Percentiles rank a stretch among this genome's conserved stretches.
phyloP scores from a whole-genome alignment of 2,797 vertebrate species.

The Sebastes vulpes region DNA sequence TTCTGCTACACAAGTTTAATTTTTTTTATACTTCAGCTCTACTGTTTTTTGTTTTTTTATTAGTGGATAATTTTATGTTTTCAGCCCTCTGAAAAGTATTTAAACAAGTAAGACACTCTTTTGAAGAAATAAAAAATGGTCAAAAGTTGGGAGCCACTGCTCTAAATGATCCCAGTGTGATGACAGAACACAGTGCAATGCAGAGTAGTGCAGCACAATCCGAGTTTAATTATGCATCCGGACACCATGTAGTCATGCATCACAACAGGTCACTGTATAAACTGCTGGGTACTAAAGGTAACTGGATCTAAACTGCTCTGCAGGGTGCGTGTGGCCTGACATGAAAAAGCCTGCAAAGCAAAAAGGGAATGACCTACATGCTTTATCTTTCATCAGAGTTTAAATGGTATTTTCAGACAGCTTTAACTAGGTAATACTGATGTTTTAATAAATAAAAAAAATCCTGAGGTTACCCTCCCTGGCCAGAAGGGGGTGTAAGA shows the following conservation, averaged over 20 bases:
- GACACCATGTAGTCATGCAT: background rate
- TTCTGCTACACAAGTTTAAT: background rate
- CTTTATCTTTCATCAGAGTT: background rate
- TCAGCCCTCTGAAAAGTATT: background rate
- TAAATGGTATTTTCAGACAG: background rate
- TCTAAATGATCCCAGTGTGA: background rate
- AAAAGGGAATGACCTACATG: background rate
- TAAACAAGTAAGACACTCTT: background rate
- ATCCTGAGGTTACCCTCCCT: constrained; percentile 12
- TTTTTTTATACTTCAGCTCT: background rate
- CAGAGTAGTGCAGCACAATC: background rate
- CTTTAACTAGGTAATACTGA: background rate
- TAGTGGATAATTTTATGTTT: background rate
- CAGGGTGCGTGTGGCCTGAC: background rate
- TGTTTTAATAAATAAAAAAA: background rate
- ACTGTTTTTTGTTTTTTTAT: background rate
- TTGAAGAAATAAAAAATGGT: background rate
- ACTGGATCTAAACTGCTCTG: background rate
- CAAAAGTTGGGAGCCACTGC: background rate
- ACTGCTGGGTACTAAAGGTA: background rate
- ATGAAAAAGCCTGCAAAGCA: background rate
- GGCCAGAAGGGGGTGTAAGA: constrained; percentile 83
- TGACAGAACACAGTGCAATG: background rate
- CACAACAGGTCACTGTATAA: background rate
- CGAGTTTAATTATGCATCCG: background rate